Percentiles rank a stretch among this genome's conserved stretches.
Conservation (phyloP, 2,797 vertebrate genomes). For the Pempheris klunzingeri region DNA sequence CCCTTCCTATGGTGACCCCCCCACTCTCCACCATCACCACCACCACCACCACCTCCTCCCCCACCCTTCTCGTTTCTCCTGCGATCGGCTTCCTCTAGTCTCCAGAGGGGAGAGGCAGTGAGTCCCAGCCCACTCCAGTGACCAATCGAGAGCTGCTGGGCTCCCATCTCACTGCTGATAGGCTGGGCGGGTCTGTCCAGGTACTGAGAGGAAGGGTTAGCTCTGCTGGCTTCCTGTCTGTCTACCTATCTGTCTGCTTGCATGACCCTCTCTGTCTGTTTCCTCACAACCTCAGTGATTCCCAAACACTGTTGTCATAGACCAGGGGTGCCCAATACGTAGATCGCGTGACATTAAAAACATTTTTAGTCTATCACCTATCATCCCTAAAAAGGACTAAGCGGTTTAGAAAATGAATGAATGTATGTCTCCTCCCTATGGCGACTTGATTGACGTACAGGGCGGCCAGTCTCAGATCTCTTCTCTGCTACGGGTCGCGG, state of each 20-base stretch:
- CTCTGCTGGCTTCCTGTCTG: slow-evolving; percentile 62
- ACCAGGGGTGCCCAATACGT: too few relatives aligned
- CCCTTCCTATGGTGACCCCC: not conserved
- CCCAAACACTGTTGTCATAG: not conserved
- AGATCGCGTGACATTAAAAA: too few relatives aligned
- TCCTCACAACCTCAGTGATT: slow-evolving; percentile 14
- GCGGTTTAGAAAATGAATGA: too few relatives aligned
- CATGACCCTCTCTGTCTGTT: slow-evolving; percentile 53
- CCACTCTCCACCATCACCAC: too few relatives aligned
- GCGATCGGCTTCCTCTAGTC: slow-evolving; percentile 73
- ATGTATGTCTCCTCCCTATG: too few relatives aligned
- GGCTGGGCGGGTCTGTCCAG: slow-evolving; percentile 92
- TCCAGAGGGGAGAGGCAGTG: slow-evolving; percentile 90
- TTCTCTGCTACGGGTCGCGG: too few relatives aligned
- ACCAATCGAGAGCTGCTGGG: slow-evolving; percentile 90
- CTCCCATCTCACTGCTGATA: slow-evolving; percentile 90
- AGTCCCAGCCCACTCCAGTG: slow-evolving; percentile 89
- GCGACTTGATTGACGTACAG: too few relatives aligned
- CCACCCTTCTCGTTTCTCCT: slow-evolving; percentile 20
- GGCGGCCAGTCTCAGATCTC: too few relatives aligned
- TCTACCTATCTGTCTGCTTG: slow-evolving; percentile 60
- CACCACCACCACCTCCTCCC: not conserved
- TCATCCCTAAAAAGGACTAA: too few relatives aligned
- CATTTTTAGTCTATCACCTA: too few relatives aligned
- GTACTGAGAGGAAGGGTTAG: slow-evolving; percentile 83